phyloP scores from a whole-genome alignment of 1,140 invertebrate genomes.

The Bombus waltoni region DNA sequence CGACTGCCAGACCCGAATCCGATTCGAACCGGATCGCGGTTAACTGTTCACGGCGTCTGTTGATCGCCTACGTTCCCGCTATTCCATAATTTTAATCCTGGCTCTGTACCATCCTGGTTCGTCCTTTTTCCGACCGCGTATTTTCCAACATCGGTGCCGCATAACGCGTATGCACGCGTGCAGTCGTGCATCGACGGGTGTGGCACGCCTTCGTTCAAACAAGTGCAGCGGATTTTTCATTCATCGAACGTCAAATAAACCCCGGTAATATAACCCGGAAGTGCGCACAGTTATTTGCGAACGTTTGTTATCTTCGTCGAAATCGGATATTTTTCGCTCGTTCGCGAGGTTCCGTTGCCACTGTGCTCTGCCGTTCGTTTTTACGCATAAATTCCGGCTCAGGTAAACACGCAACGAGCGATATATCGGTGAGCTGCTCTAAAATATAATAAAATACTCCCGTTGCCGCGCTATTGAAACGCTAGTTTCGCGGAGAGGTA shows the following conservation, averaged over 20 bases:
- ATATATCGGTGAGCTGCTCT: neutral
- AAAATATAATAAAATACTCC: conserved; percentile 41
- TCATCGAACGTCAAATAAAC: conserved; percentile 30
- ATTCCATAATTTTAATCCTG: neutral
- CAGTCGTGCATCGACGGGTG: neutral
- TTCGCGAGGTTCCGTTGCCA: neutral
- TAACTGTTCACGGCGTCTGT: neutral
- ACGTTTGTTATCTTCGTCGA: conserved; percentile 19
- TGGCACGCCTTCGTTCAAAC: neutral
- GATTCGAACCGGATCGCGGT: neutral
- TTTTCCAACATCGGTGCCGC: neutral
- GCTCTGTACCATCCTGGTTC: neutral
- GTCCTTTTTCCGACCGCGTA: neutral
- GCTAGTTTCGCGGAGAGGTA: conserved; percentile 1
- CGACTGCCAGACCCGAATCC: neutral
- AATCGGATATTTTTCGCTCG: neutral
- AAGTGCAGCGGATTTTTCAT: conserved; percentile 27
- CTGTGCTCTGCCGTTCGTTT: neutral
- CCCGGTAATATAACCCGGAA: conserved; percentile 25
- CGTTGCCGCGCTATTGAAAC: neutral
- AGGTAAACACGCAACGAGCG: conserved; percentile 15
- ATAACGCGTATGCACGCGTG: neutral
- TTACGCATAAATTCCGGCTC: conserved; percentile 6
- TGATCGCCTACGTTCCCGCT: neutral
- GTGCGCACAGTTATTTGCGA: conserved; percentile 31